Evolutionary conservation across 1,140 invertebrate genomes (phyloP).

Genomic region (Calosoma granatense): DNA sequence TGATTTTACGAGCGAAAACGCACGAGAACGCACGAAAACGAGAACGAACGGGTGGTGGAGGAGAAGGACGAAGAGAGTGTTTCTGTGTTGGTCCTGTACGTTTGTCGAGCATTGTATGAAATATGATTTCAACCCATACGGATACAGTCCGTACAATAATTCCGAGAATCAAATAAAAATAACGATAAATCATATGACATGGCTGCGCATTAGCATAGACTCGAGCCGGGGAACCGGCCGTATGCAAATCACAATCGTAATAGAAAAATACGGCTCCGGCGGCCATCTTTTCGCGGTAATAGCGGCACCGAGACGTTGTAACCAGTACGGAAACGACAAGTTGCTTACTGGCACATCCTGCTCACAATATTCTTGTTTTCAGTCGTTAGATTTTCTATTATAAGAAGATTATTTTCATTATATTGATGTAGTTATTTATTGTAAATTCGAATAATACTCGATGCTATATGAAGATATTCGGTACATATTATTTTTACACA

Average conservation of each 20-base stretch:
- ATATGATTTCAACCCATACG: slow-evolving; percentile 38
- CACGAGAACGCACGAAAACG: not conserved
- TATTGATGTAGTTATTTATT: too few relatives aligned
- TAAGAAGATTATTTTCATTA: too few relatives aligned
- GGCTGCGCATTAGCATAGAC: slow-evolving; percentile 31
- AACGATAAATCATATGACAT: slow-evolving; percentile 31
- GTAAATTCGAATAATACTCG: too few relatives aligned
- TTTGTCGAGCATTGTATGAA: slow-evolving; percentile 28
- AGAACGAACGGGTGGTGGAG: not conserved
- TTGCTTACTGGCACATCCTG: too few relatives aligned
- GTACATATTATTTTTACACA: too few relatives aligned
- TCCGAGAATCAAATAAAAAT: slow-evolving; percentile 38
- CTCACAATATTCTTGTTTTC: too few relatives aligned
- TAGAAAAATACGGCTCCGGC: slow-evolving; percentile 21
- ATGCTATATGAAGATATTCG: too few relatives aligned
- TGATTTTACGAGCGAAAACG: not conserved
- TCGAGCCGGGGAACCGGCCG: slow-evolving; percentile 19
- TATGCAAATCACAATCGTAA: slow-evolving; percentile 30
- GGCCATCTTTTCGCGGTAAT: slow-evolving; percentile 23
- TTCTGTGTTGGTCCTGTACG: not conserved
- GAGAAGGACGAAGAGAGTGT: not conserved
- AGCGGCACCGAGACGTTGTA: not conserved
- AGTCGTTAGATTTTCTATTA: too few relatives aligned
- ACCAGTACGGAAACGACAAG: not conserved
- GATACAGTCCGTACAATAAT: slow-evolving; percentile 39